Evolutionary conservation across 2,797 vertebrate genomes (phyloP), one percentile per base, ranked within the genome.

Genomic region (Takifugu ocellatus): DNA sequence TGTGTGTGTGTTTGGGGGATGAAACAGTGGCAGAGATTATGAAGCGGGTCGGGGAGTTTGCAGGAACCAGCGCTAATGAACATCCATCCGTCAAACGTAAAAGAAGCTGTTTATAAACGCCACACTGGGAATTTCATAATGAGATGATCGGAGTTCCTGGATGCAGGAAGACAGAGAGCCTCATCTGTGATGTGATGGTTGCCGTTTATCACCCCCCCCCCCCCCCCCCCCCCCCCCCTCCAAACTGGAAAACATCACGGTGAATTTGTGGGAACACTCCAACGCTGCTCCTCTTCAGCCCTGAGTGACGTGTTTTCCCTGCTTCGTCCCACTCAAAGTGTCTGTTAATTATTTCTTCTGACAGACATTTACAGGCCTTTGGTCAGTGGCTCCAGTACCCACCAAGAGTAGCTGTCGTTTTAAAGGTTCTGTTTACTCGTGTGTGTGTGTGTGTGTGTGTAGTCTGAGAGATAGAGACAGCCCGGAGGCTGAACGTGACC

Each of bases 101-200:
- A 68, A 75, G 77, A 85, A 64, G 78, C 85, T 91, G 89, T 92
- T 92, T 92, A 93, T 91, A 92, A 90, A 91, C 87, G 89, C 78
- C 56, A 70, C 73, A 71, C 81, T 79, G 91, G 90, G 91, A 93
- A 91, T 92, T 78, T 89, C 68, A 85, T 92, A 93, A 93, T 92
- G 88, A 93, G 90, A 67, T n/a, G 44, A 5, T 17, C 8, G 16
- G n/a, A 2, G 4, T 17, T 46, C 44, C 16, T 46, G n/a, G 44
- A n/a, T 17, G 44, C 6, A 11, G 44, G 44, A 17, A n/a, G 61
- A 54, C 47, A 43, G 46, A 6, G 47, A n/a, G 4, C n/a, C 14
- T 2, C 6, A 15, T 6, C 11, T 11, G 33, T 3, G 33, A 11
- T 33, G 33, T 3, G 33, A 8, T 11, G 33, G n/a, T 3, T 47